These are phyloP conservation scores for Cinclus cinclus DNA, from an alignment of 2,113 vertebrate species.

Conservation along the genomic window DNA sequence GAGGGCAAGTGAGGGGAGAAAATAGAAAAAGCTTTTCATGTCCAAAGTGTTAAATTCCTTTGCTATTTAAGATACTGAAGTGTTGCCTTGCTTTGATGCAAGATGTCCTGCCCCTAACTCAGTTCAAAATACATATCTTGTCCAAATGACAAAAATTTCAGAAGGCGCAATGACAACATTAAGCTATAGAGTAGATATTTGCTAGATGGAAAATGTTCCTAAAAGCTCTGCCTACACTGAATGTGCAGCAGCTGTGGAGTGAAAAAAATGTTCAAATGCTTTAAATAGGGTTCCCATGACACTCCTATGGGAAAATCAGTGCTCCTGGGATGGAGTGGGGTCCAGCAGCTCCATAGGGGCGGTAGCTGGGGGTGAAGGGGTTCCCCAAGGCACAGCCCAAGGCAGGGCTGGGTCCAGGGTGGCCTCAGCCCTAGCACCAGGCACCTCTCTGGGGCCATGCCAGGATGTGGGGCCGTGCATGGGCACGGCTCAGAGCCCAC, in stretches of 20 bases:
- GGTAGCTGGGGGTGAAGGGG: rapidly evolving
- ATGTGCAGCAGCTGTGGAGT: not conserved
- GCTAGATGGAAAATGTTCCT: not conserved
- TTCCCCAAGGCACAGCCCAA: rapidly evolving
- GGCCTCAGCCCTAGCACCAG: not conserved
- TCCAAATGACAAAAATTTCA: not conserved
- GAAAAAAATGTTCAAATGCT: not conserved
- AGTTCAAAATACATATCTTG: not conserved
- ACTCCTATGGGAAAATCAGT: not conserved
- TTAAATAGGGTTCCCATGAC: not conserved
- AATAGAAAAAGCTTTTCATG: not conserved
- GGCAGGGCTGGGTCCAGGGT: not conserved
- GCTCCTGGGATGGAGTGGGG: not conserved
- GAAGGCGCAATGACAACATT: not conserved
- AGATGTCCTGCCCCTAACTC: not conserved
- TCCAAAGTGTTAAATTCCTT: not conserved
- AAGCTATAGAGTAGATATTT: not conserved
- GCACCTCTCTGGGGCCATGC: not conserved
- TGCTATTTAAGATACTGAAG: not conserved
- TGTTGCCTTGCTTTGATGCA: not conserved
- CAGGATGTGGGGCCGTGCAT: rapidly evolving
- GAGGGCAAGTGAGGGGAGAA: slow-evolving; percentile 1
- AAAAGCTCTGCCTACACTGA: not conserved
- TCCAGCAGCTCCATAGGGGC: rapidly evolving
- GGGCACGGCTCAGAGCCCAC: not conserved